Evolutionary conservation across 2,113 vertebrate genomes (phyloP).

Genomic region (Malaclemys terrapin): DNA sequence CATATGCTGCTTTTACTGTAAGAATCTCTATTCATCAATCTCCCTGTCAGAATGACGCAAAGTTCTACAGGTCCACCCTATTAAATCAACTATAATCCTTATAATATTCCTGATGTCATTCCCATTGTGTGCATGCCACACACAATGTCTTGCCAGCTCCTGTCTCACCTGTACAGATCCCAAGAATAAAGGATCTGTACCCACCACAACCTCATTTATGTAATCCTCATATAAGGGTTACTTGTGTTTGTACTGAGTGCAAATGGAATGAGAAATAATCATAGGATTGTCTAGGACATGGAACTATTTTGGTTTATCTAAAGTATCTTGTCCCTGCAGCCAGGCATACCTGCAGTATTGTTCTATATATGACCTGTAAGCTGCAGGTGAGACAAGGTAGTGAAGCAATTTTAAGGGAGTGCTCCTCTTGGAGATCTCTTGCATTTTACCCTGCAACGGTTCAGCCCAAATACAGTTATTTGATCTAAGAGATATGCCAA

Average conservation of each 20-base stretch:
- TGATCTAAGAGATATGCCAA: background rate
- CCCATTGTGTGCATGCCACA: background rate
- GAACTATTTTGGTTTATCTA: background rate
- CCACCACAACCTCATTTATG: background rate
- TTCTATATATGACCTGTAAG: background rate
- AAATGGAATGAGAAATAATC: background rate
- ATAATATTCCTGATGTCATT: background rate
- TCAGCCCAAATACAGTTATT: background rate
- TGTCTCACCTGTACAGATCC: constrained; percentile 33
- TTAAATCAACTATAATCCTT: constrained; percentile 16
- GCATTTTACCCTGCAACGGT: background rate
- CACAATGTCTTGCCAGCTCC: background rate
- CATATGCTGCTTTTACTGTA: background rate
- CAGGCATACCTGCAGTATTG: background rate
- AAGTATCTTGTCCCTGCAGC: background rate
- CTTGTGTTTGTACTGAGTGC: background rate
- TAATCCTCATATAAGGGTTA: too few species aligned
- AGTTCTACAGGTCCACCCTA: fast-evolving
- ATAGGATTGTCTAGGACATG: background rate
- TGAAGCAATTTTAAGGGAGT: background rate
- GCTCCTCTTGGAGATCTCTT: background rate
- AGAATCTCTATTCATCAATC: background rate
- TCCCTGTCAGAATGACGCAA: background rate
- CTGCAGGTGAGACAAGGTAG: background rate
- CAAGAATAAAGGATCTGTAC: background rate